Base-by-base conservation (phyloP, 2,113 vertebrate genomes). In the Pseudolaguvia tuberculata region DNA sequence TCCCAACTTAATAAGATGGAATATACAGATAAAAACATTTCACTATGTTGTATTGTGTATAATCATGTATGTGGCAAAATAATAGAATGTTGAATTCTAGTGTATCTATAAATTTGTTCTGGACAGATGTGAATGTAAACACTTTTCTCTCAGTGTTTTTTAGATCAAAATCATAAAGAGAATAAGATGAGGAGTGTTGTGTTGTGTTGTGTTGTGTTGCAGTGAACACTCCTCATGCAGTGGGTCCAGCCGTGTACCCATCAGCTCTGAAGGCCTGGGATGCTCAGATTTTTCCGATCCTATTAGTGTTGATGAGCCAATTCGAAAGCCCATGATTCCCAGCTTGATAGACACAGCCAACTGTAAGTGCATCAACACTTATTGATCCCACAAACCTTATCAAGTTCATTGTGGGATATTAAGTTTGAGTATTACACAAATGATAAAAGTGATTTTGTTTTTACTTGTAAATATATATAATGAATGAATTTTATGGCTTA, bases 251-350 rank as follows among this genome's bases (percentile, higher is more conserved):
- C 17, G 27, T 9, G 10, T 88, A 23, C 87, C 79, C 0, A 56
- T 89, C 75, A 91, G 89, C 77, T 93, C 91, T 15, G 89, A 89
- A 27, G 92, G 88, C 47, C 59, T 92, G 56, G 87, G 85, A 23
- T 83, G 84, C 69, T 88, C 87, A 1, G 82, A 89, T 23, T 56
- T 81, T 20, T 90, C 88, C 21, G 87, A 86, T 69, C 80, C 84
- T 18, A n/a, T 87, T 52, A 87, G 78, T 55, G 47, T 83, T 65
- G 84, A 83, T 50, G 83, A 89, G 75, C 78, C 82, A 5, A 45
- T 82, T 35, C 79, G 48, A 77, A 84, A 76, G 77, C 83, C 85
- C 59, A 61, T 77, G 11, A 55, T 80, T 65, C 69, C 73, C 73
- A 79, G 78, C 78, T 48, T 86, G 27, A 67, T 83, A 12, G 79